Base-by-base conservation (phyloP, 2,888 invertebrate species). In the Drosophila flavopinicola region DNA sequence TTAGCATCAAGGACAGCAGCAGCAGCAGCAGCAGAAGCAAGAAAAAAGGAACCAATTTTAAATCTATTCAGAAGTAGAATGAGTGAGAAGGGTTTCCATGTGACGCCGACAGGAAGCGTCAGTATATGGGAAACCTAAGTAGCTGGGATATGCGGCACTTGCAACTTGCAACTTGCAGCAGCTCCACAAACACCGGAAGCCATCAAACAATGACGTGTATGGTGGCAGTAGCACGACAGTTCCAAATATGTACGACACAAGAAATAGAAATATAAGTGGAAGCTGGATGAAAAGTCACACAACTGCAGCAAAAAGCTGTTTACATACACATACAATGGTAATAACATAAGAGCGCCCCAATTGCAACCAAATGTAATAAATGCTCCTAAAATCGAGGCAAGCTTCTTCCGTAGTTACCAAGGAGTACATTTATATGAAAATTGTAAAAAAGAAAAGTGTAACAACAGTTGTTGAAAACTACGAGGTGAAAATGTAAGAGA, bases 171-270 rank as follows among this genome's bases (percentile, higher is more conserved):
- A n/a, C n/a, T n/a, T 32, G 51, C 57, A 49, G 37, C 54, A 45
- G 24, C 65, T 25, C 17, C 61, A 54, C 58, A 33, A 58, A 58
- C 75, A 66, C 66, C 84, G 80, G 86, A 80, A 76, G 77, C 66
- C 84, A 79, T 80, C 80, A 80, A 86, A 86, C 80, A 80, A 79
- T 84, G 84, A 86, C 59, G 69, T 64, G 42, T 52, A 45, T 45
- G 24, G 33, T 39, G 57, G 38, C 66, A 57, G 42, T 30, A 48
- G 35, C 51, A 47, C 59, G 35, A 67, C 74, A 68, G 38, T 44
- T 17, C n/a, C 49, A 65, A 52, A 60, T 54, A 51, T 7, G 15
- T 24, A 53, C 10, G 27, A 29, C 15, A 44, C 37, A 53, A 48
- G 15, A 35, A 27, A 44, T 25, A 44, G 13, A 66, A 24, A 48